These are phyloP conservation scores for Rhagologus leucostigma DNA, from an alignment of 2,113 vertebrate genomes.

Conservation along the genomic window DNA sequence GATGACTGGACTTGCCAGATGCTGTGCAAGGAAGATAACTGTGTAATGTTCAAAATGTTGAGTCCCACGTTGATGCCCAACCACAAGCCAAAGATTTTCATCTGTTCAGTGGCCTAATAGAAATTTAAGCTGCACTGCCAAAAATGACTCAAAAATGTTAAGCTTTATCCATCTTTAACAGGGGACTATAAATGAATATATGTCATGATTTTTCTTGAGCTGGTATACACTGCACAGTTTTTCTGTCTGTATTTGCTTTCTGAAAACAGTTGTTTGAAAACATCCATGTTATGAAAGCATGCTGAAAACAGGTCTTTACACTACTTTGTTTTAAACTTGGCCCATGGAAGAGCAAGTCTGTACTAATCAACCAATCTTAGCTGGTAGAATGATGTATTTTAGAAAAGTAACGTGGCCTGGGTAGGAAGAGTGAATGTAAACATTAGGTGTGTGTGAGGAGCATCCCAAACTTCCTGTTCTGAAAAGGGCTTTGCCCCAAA, in stretches of 20 bases:
- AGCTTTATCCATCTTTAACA: not conserved
- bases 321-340: not conserved
- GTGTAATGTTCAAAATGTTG: not conserved
- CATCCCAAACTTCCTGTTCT: not conserved
- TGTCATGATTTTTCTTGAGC: not conserved
- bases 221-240: not conserved
- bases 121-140: not conserved
- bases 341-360: not conserved
- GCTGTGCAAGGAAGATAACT: slow-evolving; percentile 14
- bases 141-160: not conserved
- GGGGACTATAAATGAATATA: not conserved
- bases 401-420: not conserved
- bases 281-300: not conserved
- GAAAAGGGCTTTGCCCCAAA: not conserved
- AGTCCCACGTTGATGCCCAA: not conserved
- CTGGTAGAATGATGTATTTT: not conserved
- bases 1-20: not conserved
- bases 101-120: slow-evolving; percentile 32
- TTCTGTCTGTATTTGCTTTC: not conserved
- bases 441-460: rapidly evolving
- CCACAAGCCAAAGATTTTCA: slow-evolving; percentile 22
- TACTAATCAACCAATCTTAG: not conserved
- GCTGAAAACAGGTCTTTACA: not conserved
- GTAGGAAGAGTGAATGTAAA: not conserved
- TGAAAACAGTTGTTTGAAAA: not conserved